These are phyloP conservation scores for Thereva unica DNA, from an alignment of 2,888 invertebrate species.

Conservation along the genomic window DNA sequence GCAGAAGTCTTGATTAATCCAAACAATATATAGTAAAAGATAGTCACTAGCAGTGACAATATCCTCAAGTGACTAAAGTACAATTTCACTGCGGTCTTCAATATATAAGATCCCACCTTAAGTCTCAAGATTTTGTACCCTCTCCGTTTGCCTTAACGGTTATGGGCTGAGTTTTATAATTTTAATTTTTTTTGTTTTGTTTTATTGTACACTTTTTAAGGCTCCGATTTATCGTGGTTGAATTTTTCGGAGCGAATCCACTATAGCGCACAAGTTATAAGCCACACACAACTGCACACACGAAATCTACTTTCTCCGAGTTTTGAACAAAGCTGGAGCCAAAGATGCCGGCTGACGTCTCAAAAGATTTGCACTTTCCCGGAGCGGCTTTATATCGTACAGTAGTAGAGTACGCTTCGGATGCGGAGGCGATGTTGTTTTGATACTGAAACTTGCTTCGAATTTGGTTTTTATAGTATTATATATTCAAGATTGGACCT, in stretches of 20 bases:
- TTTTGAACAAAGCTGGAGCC: background rate
- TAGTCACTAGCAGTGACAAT: slow-evolving; percentile 10
- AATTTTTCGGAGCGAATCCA: slow-evolving; percentile 25
- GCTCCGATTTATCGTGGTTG: slow-evolving; percentile 20
- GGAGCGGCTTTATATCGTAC: background rate
- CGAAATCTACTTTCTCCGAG: slow-evolving; percentile 26
- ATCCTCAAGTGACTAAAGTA: slow-evolving; percentile 24
- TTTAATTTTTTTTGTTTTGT: slow-evolving; percentile 1
- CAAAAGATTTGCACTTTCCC: slow-evolving; percentile 23
- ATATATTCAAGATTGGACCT: slow-evolving; percentile 16
- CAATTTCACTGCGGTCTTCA: slow-evolving; percentile 27
- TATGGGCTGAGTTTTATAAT: background rate
- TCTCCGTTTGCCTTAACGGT: slow-evolving; percentile 1
- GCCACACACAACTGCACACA: slow-evolving; percentile 1
- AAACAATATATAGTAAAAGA: slow-evolving; percentile 10
- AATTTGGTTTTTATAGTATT: slow-evolving; percentile 20
- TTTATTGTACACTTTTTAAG: slow-evolving; percentile 7
- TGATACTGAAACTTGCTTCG: slow-evolving; percentile 7
- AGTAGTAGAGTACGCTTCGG: too few species aligned
- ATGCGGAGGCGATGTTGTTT: background rate
- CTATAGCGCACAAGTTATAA: slow-evolving; percentile 7
- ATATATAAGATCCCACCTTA: slow-evolving; percentile 38
- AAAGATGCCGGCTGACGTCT: background rate
- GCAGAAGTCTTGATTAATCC: slow-evolving; percentile 4
- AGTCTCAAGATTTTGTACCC: slow-evolving; percentile 16